A percentile compares a stretch with the other conserved stretches of the same genome.
phyloP scores from a whole-genome alignment of 2,113 vertebrate genomes.

The Todiramphus chloris region DNA sequence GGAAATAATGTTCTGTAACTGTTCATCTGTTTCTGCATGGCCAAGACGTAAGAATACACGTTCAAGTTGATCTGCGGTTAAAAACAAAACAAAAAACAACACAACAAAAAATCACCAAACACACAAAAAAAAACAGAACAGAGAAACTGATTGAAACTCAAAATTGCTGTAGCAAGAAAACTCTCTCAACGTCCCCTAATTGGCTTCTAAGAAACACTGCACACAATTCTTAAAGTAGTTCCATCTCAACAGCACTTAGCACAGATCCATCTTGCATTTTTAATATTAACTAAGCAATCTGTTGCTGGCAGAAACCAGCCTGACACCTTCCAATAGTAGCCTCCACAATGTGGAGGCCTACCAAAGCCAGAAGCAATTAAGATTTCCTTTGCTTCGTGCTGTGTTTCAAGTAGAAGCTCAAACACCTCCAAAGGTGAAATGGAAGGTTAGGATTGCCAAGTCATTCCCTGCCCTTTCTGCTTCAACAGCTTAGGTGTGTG shows the following conservation, averaged over 20 bases:
- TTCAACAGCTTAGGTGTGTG: background rate
- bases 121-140: accelerated
- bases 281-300: background rate
- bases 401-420: background rate
- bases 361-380: background rate
- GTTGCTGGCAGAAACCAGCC: background rate
- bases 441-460: background rate
- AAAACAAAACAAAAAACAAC: background rate
- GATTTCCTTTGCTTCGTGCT: background rate
- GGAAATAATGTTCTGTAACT: slow-evolving; percentile 96
- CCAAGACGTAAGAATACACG: slow-evolving; percentile 97
- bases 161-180: background rate
- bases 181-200: background rate
- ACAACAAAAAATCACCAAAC: background rate
- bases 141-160: background rate
- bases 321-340: background rate
- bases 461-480: background rate
- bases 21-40: slow-evolving; percentile 97
- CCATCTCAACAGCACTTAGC: background rate
- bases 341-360: background rate
- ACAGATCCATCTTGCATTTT: background rate
- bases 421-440: background rate
- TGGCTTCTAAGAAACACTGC: background rate
- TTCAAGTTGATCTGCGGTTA: slow-evolving; percentile 91
- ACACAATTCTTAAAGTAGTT: background rate